Conservation (phyloP, 2,888 invertebrate genomes). For the Trilocha varians region DNA sequence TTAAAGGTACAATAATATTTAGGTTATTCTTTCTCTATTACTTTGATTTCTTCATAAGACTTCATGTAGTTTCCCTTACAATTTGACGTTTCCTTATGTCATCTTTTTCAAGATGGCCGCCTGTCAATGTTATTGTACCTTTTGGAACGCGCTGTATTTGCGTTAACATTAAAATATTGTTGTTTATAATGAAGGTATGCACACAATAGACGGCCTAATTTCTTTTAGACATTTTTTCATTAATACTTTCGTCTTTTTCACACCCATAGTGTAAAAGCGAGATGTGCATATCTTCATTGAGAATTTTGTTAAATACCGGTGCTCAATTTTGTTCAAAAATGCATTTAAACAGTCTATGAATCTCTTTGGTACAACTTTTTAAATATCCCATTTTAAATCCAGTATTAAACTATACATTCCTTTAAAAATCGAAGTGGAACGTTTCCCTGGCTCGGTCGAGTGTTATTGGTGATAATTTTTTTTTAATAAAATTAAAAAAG, state of each 20-base stretch:
- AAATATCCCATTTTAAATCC: constrained; percentile 22
- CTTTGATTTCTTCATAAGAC: no score
- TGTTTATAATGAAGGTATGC: neutral
- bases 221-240: no score
- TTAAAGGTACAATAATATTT: neutral
- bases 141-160: neutral
- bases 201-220: neutral
- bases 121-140: neutral
- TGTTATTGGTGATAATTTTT: constrained; percentile 33
- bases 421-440: constrained; percentile 46
- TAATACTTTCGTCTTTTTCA: neutral
- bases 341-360: constrained; percentile 16
- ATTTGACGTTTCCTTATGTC: no score
- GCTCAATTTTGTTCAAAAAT: constrained; percentile 16
- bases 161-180: neutral
- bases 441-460: constrained; percentile 43
- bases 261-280: neutral
- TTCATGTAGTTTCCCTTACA: no score
- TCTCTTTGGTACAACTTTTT: constrained; percentile 8
- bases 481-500: constrained; percentile 23
- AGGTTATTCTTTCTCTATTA: no score
- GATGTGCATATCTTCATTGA: constrained; percentile 12
- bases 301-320: constrained; percentile 9
- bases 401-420: constrained; percentile 69
- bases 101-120: no score